phyloP scores from a whole-genome alignment of 2,888 invertebrate species.

The Ornithoptera alexandrae region DNA sequence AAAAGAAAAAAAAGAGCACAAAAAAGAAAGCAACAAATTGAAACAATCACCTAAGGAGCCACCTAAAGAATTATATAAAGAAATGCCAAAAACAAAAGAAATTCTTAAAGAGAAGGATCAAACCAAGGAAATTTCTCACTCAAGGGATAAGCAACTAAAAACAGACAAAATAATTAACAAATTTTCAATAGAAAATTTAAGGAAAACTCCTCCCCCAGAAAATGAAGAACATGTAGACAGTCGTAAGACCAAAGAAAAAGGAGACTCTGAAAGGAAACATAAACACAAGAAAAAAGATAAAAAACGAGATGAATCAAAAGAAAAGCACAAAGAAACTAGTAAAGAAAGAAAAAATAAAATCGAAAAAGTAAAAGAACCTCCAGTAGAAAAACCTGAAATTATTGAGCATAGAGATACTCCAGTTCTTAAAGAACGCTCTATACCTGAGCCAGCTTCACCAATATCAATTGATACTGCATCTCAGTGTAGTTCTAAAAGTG shows the following conservation, averaged over 20 bases:
- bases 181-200: conserved; percentile 72
- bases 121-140: conserved; percentile 54
- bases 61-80: conserved; percentile 57
- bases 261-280: conserved; percentile 76
- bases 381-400: conserved; percentile 73
- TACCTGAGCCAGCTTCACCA: conserved; percentile 68
- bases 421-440: conserved; percentile 60
- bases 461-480: conserved; percentile 76
- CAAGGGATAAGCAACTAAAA: conserved; percentile 65
- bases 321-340: conserved; percentile 80
- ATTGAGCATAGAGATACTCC: conserved; percentile 69
- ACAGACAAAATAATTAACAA: conserved; percentile 68
- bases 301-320: conserved; percentile 82
- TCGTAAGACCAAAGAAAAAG: conserved; percentile 74
- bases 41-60: conserved; percentile 70
- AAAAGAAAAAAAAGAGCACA: conserved; percentile 78
- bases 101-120: conserved; percentile 59
- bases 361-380: conserved; percentile 73
- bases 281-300: conserved; percentile 84
- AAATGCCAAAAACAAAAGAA: conserved; percentile 56
- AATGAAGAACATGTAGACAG: conserved; percentile 57
- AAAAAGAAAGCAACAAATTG: conserved; percentile 77
- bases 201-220: conserved; percentile 70
- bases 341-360: conserved; percentile 78
- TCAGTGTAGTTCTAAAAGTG: conserved; percentile 75